These are phyloP conservation scores for Sebastes goodei DNA, from an alignment of 2,797 vertebrate genomes.

Conservation along the genomic window DNA sequence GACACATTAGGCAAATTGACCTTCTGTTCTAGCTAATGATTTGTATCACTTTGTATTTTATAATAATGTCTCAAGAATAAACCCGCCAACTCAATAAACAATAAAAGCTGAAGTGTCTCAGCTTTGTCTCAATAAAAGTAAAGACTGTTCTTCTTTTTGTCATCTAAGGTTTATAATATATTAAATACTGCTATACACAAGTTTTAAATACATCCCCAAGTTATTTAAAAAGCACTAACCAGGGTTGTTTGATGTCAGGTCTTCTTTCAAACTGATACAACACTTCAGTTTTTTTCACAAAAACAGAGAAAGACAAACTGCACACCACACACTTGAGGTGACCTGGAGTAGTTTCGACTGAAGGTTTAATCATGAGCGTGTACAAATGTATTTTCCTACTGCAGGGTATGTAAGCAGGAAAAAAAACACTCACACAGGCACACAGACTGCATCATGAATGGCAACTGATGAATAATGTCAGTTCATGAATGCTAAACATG, in stretches of 20 bases:
- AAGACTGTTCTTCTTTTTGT: not conserved
- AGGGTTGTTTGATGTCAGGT: not conserved
- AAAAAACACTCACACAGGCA: not conserved
- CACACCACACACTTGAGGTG: not conserved
- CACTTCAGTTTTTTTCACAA: not conserved
- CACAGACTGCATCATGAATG: not conserved
- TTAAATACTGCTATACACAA: not conserved
- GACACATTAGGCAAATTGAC: not conserved
- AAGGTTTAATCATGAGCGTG: not conserved
- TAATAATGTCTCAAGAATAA: not conserved
- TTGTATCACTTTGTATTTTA: not conserved
- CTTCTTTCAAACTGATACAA: not conserved
- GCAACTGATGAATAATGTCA: slow-evolving; percentile 28
- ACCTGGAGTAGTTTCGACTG: not conserved
- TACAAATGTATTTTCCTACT: not conserved
- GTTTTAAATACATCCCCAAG: not conserved
- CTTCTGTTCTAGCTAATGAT: not conserved
- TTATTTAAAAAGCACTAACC: not conserved
- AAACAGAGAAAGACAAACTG: not conserved
- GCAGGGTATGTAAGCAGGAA: not conserved
- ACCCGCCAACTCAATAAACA: not conserved
- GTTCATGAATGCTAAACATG: slow-evolving; percentile 22
- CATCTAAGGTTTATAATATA: not conserved
- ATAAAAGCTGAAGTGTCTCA: not conserved
- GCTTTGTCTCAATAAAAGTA: not conserved